Percentiles rank a stretch among this genome's conserved stretches.
Evolutionary conservation across 1,140 invertebrate genomes (phyloP).

Genomic region (Drosophila gunungcola): DNA sequence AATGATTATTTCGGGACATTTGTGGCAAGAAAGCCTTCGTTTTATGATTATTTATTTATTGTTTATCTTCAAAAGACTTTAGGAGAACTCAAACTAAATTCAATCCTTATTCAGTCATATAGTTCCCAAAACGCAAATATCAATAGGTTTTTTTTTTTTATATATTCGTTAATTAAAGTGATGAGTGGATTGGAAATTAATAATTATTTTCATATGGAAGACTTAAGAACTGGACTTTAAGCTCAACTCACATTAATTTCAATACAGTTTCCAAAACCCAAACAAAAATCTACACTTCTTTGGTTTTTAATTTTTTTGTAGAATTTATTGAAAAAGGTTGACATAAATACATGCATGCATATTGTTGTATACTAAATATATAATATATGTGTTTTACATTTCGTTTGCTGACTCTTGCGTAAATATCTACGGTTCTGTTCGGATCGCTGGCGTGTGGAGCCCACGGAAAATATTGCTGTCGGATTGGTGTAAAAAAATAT

Average conservation of each 20-base stretch:
- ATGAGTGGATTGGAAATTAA: no score
- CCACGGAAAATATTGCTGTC: slow-evolving; percentile 54
- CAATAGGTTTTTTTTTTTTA: no score
- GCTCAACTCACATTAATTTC: background rate
- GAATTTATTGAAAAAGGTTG: slow-evolving; percentile 85
- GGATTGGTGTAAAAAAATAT: slow-evolving; percentile 71
- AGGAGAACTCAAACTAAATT: no score
- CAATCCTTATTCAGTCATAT: no score
- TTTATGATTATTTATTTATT: no score
- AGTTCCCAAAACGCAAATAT: no score
- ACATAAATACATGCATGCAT: slow-evolving; percentile 85
- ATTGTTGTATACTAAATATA: slow-evolving; percentile 84
- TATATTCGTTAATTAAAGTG: no score
- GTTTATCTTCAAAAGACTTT: no score
- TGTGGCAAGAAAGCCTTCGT: no score
- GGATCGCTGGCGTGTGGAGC: slow-evolving; percentile 31
- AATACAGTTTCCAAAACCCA: background rate
- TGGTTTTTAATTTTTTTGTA: slow-evolving; percentile 46
- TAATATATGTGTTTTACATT: slow-evolving; percentile 74
- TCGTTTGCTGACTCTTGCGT: slow-evolving; percentile 63
- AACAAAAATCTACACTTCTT: background rate
- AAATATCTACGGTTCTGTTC: slow-evolving; percentile 71
- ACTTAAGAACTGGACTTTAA: no score
- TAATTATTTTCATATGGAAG: no score
- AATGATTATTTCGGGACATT: no score